Evolutionary conservation across 2,888 invertebrate species (phyloP).

Genomic region (Osmoderma eremita): DNA sequence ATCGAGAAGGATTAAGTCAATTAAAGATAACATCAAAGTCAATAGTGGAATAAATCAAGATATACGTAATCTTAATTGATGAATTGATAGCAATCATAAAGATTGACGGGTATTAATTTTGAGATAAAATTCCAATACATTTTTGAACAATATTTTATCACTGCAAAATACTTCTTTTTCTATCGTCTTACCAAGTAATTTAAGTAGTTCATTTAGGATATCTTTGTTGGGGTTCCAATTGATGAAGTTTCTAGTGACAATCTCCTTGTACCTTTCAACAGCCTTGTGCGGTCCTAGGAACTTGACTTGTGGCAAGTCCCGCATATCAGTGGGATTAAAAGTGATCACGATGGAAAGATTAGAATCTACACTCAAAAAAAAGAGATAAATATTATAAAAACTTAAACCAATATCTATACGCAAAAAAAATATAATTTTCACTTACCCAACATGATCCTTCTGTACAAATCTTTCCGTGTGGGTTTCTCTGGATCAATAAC

Average conservation of each 20-base stretch:
- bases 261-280: conserved; percentile 53
- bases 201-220: conserved; percentile 58
- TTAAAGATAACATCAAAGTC: no score
- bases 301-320: conserved; percentile 59
- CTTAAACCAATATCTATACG: neutral
- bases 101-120: no score
- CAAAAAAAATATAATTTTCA: neutral
- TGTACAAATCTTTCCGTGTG: conserved; percentile 56
- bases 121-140: no score
- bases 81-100: no score
- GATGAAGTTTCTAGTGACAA: conserved; percentile 57
- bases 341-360: conserved; percentile 60
- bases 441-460: conserved; percentile 61
- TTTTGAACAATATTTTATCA: no score
- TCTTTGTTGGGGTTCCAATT: conserved; percentile 58
- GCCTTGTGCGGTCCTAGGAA: conserved; percentile 61
- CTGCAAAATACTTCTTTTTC: no score
- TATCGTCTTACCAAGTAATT: conserved; percentile 55
- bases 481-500: conserved; percentile 63
- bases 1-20: no score
- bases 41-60: no score
- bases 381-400: neutral
- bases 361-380: conserved; percentile 53
- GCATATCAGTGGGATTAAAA: conserved; percentile 58
- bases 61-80: no score